Conservation (phyloP, 2,888 invertebrate species). For the Agriopis aurantiaria region DNA sequence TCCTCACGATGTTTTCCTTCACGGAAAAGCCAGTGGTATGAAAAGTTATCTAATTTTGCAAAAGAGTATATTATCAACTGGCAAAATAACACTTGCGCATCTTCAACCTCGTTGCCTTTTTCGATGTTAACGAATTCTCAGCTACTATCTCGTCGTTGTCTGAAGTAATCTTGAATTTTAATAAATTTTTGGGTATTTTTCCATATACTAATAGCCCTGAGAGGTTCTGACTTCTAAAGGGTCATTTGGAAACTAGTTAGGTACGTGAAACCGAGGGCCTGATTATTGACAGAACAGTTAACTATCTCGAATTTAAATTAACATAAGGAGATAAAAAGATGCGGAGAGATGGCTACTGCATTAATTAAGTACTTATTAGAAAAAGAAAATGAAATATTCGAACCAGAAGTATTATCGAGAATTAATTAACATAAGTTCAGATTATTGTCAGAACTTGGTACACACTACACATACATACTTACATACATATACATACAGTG, state of each 20-base stretch:
- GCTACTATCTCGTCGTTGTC: too few species aligned
- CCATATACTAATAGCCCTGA: constrained; percentile 10
- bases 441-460: too few species aligned
- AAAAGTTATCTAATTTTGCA: neutral
- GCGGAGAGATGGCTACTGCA: constrained; percentile 6
- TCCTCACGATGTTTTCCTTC: too few species aligned
- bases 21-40: too few species aligned
- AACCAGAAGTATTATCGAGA: neutral
- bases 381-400: neutral
- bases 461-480: too few species aligned
- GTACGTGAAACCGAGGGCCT: constrained; percentile 8
- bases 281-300: constrained; percentile 22
- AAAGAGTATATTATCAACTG: neutral
- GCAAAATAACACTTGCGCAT: neutral
- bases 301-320: constrained; percentile 25
- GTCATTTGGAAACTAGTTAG: constrained; percentile 21
- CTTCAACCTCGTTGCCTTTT: neutral
- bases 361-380: constrained; percentile 2
- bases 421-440: neutral
- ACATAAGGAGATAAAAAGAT: constrained; percentile 22
- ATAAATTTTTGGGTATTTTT: constrained; percentile 22
- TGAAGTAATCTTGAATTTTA: constrained; percentile 6
- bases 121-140: neutral
- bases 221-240: constrained; percentile 8
- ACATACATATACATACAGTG: too few species aligned